These are phyloP conservation scores for Drosophila neocordata DNA, from an alignment of 1,140 invertebrate species.

Conservation along the genomic window DNA sequence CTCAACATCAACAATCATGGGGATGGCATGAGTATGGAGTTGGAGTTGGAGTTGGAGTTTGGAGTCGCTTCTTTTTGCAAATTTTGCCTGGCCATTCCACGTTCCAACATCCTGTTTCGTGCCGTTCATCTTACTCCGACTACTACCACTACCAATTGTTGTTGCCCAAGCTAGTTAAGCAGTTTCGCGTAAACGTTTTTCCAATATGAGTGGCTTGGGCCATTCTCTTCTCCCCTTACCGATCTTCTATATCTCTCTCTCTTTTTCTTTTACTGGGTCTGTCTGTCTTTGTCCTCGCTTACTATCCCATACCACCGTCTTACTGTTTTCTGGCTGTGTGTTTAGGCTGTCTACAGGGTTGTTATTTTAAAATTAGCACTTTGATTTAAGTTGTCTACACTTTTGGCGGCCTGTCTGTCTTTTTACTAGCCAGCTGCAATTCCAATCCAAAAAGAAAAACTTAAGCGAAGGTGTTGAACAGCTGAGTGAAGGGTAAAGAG, in stretches of 20 bases:
- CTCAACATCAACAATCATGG: conserved; percentile 67
- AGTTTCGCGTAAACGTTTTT: conserved; percentile 79
- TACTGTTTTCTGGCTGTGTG: conserved; percentile 55
- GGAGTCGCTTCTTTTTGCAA: conserved; percentile 47
- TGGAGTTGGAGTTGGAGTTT: conserved; percentile 11
- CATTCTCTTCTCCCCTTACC: conserved; percentile 4
- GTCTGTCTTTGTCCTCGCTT: conserved; percentile 3
- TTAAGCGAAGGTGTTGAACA: conserved; percentile 72
- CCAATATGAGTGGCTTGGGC: conserved; percentile 60
- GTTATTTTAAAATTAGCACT: conserved; percentile 81
- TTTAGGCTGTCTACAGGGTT: conserved; percentile 78
- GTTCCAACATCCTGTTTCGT: conserved; percentile 79
- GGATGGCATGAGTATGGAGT: conserved; percentile 25
- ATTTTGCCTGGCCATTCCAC: conserved; percentile 65
- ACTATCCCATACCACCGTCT: conserved; percentile 8
- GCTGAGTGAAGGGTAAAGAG: conserved; percentile 68
- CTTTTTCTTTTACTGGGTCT: conserved; percentile 27
- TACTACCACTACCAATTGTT: conserved; percentile 58
- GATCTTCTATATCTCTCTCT: conserved; percentile 18
- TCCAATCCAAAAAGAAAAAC: conserved; percentile 33
- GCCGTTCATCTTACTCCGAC: conserved; percentile 77
- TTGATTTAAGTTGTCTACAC: conserved; percentile 81
- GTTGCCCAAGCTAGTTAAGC: conserved; percentile 75
- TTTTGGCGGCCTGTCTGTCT: conserved; percentile 76
- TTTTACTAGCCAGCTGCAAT: conserved; percentile 41